These are phyloP conservation scores for Gopherus flavomarginatus DNA, from an alignment of 2,113 vertebrate species.

Conservation along the genomic window DNA sequence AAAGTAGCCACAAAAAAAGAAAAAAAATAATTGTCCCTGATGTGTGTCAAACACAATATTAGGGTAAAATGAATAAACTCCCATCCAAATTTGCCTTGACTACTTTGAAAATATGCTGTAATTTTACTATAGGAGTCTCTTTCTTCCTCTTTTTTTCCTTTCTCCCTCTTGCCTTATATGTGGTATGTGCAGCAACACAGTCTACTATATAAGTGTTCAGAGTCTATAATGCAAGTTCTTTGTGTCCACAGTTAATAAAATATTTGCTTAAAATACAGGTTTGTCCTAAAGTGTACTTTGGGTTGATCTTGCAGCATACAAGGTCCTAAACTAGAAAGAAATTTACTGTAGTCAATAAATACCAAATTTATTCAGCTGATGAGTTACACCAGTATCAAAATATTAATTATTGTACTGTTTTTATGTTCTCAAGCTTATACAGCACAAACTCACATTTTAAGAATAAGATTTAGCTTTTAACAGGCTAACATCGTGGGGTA, in stretches of 20 bases:
- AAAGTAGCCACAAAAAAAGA: background rate
- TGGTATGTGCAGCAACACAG: background rate
- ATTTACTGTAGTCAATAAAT: background rate
- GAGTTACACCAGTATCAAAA: fast-evolving
- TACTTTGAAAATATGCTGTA: background rate
- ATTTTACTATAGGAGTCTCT: background rate
- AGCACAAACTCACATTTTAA: background rate
- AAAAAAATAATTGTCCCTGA: background rate
- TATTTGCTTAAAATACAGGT: background rate
- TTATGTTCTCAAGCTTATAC: background rate
- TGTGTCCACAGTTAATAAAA: fast-evolving
- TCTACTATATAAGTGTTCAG: background rate
- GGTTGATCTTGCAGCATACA: background rate
- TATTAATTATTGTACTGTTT: background rate
- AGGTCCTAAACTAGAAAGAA: background rate
- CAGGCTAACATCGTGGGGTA: background rate
- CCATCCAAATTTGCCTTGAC: background rate
- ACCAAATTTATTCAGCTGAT: background rate
- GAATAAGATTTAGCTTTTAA: background rate
- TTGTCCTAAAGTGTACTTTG: background rate
- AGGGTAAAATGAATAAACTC: background rate
- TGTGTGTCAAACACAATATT: background rate
- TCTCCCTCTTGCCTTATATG: background rate
- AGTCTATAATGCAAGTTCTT: fast-evolving
- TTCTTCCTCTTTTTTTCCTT: background rate